Evolutionary conservation across 2,113 vertebrate genomes (phyloP), one percentile per base, ranked within the genome.

Genomic region (Pao palembangensis): DNA sequence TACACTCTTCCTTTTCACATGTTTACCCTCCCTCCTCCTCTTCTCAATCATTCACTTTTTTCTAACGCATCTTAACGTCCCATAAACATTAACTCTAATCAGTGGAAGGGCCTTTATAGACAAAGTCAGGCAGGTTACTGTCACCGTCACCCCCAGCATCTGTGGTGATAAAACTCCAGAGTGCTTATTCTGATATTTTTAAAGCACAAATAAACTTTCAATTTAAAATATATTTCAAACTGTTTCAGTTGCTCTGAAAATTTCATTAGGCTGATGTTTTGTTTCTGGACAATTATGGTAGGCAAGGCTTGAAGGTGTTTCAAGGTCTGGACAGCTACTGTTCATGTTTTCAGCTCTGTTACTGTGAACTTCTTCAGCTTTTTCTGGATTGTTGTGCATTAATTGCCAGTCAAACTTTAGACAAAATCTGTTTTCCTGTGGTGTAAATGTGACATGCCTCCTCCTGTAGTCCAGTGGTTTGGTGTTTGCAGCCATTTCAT

Each of bases 11-110:
- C 49, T 74, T 64, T 52, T 75, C 42, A 48, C 61, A 78, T 77
- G 64, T 84, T 81, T 86, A 76, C 58, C 71, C 66, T 73, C 77
- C 42, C 19, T 47, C 44, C 34, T 51, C 51, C 18, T 55, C 61
- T 56, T 49, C 31, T 55, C 54, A 57, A 57, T 76, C 69, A 31
- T 57, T 71, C 68, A 17, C 50, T 80, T 78, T 60, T 76, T 68
- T 58, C 76, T 68, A 73, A 78, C 82, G 80, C 78, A 65, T 76
- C 78, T 80, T 78, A 73, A 67, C 61, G 14, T 79, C 80, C 57
- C 67, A 78, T 86, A 86, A 85, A 88, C 75, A 77, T 80, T 79
- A 85, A 71, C 72, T 85, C 75, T 78, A 81, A 86, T 88, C 86
- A 86, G 80, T 71, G 68, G 67, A 86, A 86, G 77, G 79, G 64